Evolutionary conservation across 2,888 invertebrate genomes (phyloP).

Genomic region (Mechanitis mazaeus): DNA sequence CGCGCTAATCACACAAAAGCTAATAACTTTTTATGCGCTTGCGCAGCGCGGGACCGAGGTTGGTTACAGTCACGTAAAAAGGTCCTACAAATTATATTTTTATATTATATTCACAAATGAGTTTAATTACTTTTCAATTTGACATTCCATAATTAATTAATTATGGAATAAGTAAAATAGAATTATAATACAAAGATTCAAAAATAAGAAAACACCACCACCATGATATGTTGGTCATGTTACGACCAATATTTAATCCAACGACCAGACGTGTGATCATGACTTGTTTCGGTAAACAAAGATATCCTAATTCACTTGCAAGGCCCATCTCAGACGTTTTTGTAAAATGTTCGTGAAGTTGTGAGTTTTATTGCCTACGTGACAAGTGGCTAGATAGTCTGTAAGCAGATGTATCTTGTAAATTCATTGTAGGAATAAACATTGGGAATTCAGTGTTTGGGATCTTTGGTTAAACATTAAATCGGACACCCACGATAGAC

Average conservation of each 20-base stretch:
- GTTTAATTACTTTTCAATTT: too few relatives aligned
- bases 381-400: constrained; percentile 44
- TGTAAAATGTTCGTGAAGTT: constrained; percentile 55
- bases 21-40: constrained; percentile 62
- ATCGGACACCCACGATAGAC: constrained; percentile 17
- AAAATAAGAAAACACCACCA: too few relatives aligned
- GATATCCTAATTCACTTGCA: constrained; percentile 57
- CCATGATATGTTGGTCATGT: too few relatives aligned
- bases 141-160: too few relatives aligned
- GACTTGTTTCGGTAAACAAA: constrained; percentile 28
- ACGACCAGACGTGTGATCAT: too few relatives aligned
- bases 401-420: constrained; percentile 27
- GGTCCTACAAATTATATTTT: constrained; percentile 11
- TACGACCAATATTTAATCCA: too few relatives aligned
- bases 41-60: constrained; percentile 53
- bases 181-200: too few relatives aligned
- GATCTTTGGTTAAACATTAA: constrained; percentile 6
- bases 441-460: constrained; percentile 12
- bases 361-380: constrained; percentile 62
- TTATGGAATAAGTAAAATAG: too few relatives aligned
- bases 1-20: constrained; percentile 24
- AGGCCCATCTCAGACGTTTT: constrained; percentile 50
- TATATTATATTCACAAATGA: constrained; percentile 6
- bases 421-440: constrained; percentile 22
- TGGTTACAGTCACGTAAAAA: constrained; percentile 22